Percentiles rank a stretch among this genome's conserved stretches.
phyloP scores from a whole-genome alignment of 2,888 invertebrate genomes.

The Drosophila barbarae region DNA sequence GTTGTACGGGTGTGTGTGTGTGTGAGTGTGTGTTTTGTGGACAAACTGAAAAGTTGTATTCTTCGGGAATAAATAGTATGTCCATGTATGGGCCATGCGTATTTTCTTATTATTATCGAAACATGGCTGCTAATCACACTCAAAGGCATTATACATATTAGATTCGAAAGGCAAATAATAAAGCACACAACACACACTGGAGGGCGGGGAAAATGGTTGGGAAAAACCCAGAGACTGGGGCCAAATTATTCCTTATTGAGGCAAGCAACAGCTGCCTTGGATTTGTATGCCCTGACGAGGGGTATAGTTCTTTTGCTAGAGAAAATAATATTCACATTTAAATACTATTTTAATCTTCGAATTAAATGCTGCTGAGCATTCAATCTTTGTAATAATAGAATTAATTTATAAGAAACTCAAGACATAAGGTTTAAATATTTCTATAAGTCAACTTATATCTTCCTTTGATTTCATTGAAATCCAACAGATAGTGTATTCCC shows the following conservation, averaged over 20 bases:
- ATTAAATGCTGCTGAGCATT: too few relatives aligned
- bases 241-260: conserved; percentile 43
- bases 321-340: neutral
- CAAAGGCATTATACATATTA: conserved; percentile 47
- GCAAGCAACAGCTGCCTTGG: conserved; percentile 42
- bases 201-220: neutral
- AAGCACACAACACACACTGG: conserved; percentile 10
- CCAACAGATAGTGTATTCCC: neutral
- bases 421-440: neutral
- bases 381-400: too few relatives aligned
- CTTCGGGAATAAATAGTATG: neutral
- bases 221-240: neutral
- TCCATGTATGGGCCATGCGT: neutral
- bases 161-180: conserved; percentile 48
- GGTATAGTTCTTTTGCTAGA: neutral
- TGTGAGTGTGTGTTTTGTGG: neutral
- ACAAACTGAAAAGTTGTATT: conserved; percentile 14
- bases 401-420: neutral
- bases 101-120: conserved; percentile 30
- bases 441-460: neutral
- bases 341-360: neutral
- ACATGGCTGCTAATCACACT: conserved; percentile 50
- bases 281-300: neutral
- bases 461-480: neutral
- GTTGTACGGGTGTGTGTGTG: neutral